phyloP scores from a whole-genome alignment of 2,888 invertebrate genomes.

The Drosophila putrida region DNA sequence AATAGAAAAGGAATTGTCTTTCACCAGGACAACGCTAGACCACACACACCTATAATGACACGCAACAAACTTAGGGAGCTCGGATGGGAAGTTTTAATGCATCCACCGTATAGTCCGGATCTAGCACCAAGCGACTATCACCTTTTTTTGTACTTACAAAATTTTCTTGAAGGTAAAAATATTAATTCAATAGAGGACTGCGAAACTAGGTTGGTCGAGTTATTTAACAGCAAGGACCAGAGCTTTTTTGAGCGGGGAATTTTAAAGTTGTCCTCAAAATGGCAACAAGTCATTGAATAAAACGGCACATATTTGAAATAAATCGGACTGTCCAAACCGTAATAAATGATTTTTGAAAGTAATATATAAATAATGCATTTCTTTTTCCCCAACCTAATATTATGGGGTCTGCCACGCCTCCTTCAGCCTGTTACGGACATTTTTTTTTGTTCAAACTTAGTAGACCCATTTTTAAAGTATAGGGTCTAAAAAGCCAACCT shows the following conservation, averaged over 20 bases:
- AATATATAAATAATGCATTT: not conserved
- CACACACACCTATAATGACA: not conserved
- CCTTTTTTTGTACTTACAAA: not conserved
- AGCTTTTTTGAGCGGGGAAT: too few relatives aligned
- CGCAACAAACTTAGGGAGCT: too few relatives aligned
- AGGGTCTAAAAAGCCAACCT: too few relatives aligned
- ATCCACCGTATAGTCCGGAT: not conserved
- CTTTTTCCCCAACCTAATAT: not conserved
- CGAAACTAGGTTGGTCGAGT: not conserved
- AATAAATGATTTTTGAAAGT: not conserved
- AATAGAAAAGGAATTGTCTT: not conserved
- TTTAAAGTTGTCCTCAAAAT: too few relatives aligned
- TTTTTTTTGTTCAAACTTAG: too few relatives aligned
- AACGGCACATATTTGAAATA: not conserved
- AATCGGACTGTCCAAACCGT: not conserved
- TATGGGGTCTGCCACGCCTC: too few relatives aligned
- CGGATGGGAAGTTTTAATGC: not conserved
- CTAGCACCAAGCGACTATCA: not conserved
- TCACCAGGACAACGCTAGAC: not conserved
- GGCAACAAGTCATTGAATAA: too few relatives aligned
- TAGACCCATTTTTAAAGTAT: too few relatives aligned
- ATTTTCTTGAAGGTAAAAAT: not conserved
- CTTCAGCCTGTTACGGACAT: too few relatives aligned
- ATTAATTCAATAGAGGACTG: too few relatives aligned
- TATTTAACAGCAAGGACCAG: not conserved